Evolutionary conservation across 2,797 vertebrate species (phyloP).

Genomic region (Pangasius djambal): DNA sequence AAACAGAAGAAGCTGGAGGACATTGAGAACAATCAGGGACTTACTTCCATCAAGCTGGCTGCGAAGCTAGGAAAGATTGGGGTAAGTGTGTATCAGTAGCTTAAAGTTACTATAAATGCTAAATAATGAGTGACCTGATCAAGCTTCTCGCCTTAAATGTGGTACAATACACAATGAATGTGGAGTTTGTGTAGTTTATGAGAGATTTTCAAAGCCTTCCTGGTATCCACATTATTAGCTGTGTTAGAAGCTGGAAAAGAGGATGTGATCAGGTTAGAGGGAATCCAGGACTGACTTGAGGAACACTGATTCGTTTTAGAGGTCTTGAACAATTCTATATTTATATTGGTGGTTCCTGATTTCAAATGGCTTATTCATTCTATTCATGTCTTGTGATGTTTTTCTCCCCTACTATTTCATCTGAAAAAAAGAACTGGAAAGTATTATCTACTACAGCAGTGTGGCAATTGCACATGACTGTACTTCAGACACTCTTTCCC

Average conservation of each 20-base stretch:
- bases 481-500: not conserved
- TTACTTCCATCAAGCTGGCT: slow-evolving; percentile 88
- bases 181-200: not conserved
- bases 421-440: not conserved
- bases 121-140: not conserved
- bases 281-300: not conserved
- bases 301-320: not conserved
- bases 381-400: slow-evolving; percentile 21
- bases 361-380: slow-evolving; percentile 29
- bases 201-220: not conserved
- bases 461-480: slow-evolving; percentile 21
- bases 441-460: not conserved
- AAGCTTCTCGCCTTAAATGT: not conserved
- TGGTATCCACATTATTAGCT: not conserved
- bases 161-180: not conserved
- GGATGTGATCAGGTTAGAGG: not conserved
- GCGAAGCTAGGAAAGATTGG: slow-evolving; percentile 89
- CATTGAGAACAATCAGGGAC: slow-evolving; percentile 79
- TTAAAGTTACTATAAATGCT: not conserved
- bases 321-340: slow-evolving; percentile 1
- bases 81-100: slow-evolving; percentile 71
- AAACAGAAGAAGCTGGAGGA: slow-evolving; percentile 81
- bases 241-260: not conserved
- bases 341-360: slow-evolving; percentile 38
- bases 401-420: not conserved